Percentiles rank a stretch among this genome's conserved stretches.
These are phyloP conservation scores for Noctua fimbriata DNA, from an alignment of 2,888 invertebrate genomes.

Conservation along the genomic window DNA sequence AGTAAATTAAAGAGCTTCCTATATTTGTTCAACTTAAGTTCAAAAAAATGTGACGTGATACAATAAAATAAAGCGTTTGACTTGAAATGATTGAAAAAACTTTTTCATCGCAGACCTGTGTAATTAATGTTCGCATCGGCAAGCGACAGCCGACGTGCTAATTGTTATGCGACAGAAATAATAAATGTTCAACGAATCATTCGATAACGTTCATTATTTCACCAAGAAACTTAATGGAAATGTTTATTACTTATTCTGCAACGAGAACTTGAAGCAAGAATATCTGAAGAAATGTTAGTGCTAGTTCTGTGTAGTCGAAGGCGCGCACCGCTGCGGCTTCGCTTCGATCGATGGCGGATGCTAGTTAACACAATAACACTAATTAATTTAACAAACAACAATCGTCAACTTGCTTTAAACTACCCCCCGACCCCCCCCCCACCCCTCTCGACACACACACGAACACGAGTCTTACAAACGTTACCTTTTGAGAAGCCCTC, in stretches of 20 bases:
- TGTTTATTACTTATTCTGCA: neutral
- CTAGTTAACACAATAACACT: slow-evolving; percentile 74
- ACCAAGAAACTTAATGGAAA: neutral
- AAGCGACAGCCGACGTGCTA: neutral
- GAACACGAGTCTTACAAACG: neutral
- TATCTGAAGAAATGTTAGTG: neutral
- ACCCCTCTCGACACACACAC: neutral
- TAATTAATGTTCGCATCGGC: neutral
- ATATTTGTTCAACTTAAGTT: too few species aligned
- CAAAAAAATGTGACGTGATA: too few species aligned
- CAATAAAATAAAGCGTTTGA: too few species aligned
- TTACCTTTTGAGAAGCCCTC: slow-evolving; percentile 33
- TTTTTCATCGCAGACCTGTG: too few species aligned
- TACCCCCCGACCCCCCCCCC: neutral
- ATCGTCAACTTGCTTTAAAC: slow-evolving; percentile 16
- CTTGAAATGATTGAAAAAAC: too few species aligned
- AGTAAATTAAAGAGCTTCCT: too few species aligned
- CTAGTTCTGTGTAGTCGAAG: neutral
- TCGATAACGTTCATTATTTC: neutral
- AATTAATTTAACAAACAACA: slow-evolving; percentile 73
- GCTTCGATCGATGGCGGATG: slow-evolving; percentile 52
- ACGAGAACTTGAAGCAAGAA: neutral
- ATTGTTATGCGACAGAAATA: neutral
- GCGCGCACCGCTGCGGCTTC: slow-evolving; percentile 69
- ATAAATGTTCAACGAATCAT: neutral